These are phyloP conservation scores for Euthynnus affinis DNA, from an alignment of 2,797 vertebrate genomes.

Conservation along the genomic window DNA sequence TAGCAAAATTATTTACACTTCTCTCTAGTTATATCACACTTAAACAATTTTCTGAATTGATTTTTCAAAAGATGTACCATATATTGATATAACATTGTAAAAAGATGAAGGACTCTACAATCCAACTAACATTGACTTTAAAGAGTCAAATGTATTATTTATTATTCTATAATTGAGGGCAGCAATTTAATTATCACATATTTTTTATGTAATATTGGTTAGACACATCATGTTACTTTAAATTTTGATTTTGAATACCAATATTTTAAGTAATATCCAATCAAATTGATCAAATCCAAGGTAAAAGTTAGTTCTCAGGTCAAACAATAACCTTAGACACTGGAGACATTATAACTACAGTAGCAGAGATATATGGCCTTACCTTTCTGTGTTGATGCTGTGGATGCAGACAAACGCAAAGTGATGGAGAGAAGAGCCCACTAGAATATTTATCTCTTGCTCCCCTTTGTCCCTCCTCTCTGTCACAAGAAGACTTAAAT, in stretches of 20 bases:
- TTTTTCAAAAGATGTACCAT: neutral
- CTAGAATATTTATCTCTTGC: slow-evolving; percentile 73
- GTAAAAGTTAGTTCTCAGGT: neutral
- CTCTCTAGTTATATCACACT: too few relatives aligned
- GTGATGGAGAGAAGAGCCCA: slow-evolving; percentile 62
- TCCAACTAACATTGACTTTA: neutral
- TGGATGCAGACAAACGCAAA: slow-evolving; percentile 47
- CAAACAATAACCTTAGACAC: too few relatives aligned
- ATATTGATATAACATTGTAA: too few relatives aligned
- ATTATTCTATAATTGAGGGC: too few relatives aligned
- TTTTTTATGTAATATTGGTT: neutral
- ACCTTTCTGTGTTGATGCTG: slow-evolving; percentile 72
- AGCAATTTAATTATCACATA: too few relatives aligned
- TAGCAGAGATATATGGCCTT: slow-evolving; percentile 50
- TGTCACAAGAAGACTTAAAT: slow-evolving; percentile 78
- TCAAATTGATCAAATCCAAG: neutral
- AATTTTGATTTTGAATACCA: neutral
- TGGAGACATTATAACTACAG: neutral
- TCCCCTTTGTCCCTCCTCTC: slow-evolving; percentile 73
- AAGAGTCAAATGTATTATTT: too few relatives aligned
- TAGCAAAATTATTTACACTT: too few relatives aligned
- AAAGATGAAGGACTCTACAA: neutral
- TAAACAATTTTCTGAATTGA: too few relatives aligned
- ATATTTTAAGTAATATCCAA: neutral
- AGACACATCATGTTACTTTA: neutral